Base-by-base conservation (phyloP, 2,888 invertebrate genomes). In the Chrysolina americana region DNA sequence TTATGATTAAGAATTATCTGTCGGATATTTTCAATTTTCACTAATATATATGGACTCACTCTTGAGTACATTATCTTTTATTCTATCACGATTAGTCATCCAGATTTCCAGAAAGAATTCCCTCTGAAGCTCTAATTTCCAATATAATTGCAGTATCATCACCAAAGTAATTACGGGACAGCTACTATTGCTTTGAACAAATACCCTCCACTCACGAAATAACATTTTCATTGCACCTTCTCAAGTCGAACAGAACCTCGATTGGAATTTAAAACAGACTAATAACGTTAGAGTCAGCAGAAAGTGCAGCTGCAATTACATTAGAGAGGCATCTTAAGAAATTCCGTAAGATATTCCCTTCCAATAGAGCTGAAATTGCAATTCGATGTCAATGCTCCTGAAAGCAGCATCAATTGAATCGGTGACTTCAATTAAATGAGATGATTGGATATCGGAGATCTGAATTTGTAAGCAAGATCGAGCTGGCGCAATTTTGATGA, bases 211-310 rank as follows among this genome's bases (percentile, higher is more conserved):
- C n/a, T 47, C 47, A 47, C 2, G 47, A n/a, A 47, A 47, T 47
- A 47, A 36, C 17, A 59, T 28, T 28, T 59, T 28, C n/a, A n/a
- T 15, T 2, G 10, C 28, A 36, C 17, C 36, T 59, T 28, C 10
- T 36, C n/a, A n/a, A 28, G 15, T 28, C 28, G 6, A 59, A 15
- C 13, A 28, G n/a, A 36, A 28, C n/a, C n/a, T 36, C 36, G 28
- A 59, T 59, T 28, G n/a, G 59, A 59, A 28, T 59, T n/a, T 28
- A 13, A 28, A 28, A 36, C 59, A 59, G 28, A n/a, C 15, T 28
- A 59, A 59, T 59, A 59, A 28, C 59, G 59, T 36, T 28, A 28
- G 59, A 59, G 59, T 59, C 59, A 59, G 59, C 59, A 59, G 59
- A 21, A 56, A 56, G 23, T 28, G 59, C 59, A 23, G 23, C 36